Conservation (phyloP, 2,797 vertebrate genomes). For the Alfaro cultratus region DNA sequence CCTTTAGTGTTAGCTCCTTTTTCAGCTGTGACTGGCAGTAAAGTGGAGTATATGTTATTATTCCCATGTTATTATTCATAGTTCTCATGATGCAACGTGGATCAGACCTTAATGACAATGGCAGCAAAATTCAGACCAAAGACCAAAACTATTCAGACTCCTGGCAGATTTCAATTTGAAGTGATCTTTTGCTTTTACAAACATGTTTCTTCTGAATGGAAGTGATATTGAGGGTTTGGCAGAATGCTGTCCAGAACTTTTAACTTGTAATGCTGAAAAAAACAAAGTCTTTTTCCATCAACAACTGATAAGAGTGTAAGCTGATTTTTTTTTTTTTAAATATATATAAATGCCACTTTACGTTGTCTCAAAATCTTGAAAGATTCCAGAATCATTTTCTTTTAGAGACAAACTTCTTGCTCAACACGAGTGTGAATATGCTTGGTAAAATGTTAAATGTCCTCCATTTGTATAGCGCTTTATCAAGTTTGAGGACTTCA, state of each 20-base stretch:
- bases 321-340: background rate
- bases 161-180: background rate
- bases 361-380: background rate
- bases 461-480: background rate
- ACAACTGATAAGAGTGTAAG: no score
- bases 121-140: background rate
- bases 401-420: background rate
- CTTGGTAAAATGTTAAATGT: background rate
- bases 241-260: no score
- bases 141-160: background rate
- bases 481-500: no score
- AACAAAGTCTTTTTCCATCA: no score
- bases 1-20: conserved; percentile 49
- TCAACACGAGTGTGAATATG: background rate
- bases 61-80: no score
- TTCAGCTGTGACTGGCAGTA: conserved; percentile 38
- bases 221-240: background rate
- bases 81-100: background rate
- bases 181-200: background rate
- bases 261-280: no score
- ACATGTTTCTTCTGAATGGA: background rate
- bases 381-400: background rate
- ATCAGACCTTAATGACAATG: background rate
- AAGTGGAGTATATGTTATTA: conserved; percentile 32
- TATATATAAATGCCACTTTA: background rate